Evolutionary conservation across 2,888 invertebrate genomes (phyloP), one percentile per base, ranked within the genome.

Genomic region (Argyresthia albistria): DNA sequence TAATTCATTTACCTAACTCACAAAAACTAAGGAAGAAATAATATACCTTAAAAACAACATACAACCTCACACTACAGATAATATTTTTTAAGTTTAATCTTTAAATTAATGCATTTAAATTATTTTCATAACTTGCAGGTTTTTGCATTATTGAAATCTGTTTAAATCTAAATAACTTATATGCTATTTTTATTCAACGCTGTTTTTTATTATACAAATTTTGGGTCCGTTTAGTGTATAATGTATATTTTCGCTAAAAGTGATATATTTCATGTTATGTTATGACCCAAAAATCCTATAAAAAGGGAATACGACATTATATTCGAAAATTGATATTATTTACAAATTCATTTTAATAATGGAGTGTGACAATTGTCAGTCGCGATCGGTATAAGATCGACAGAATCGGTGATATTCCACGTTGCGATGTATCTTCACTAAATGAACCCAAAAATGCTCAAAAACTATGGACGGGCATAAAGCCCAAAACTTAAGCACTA

Each of bases 1-100:
- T 76, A 78, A 78, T 83, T 83, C 73, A 82, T 81, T 84, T 80
- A 79, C 73, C 76, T 80, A 86, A 80, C 66, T 77, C 79, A 80
- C 80, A 73, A 79, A 77, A 73, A 65, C 70, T 61, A 61, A 50
- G 25, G 46, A 53, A 69, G 76, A 72, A 73, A 69, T 68, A 73
- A 68, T 63, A 62, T 72, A 73, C 66, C 75, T 76, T 78, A 80
- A 70, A 25, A 73, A 76, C 72, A 81, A 80, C 76, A 70, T 80
- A 84, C 83, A 83, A 82, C 83, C 81, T 80, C 83, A 81, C 80
- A 62, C 84, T 84, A 84, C 80, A 76, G 67, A 66, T 75, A 43
- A 45, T 52, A 52, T 39, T 46, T 46, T 14, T 36, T 49, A 43
- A 49, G 71, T 67, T 71, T 65, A 66, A 56, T 56, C 59, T 54